Percentiles rank a stretch among this genome's conserved stretches.
Evolutionary conservation across 2,113 vertebrate species (phyloP).

Genomic region (Brienomyrus brachyistius): DNA sequence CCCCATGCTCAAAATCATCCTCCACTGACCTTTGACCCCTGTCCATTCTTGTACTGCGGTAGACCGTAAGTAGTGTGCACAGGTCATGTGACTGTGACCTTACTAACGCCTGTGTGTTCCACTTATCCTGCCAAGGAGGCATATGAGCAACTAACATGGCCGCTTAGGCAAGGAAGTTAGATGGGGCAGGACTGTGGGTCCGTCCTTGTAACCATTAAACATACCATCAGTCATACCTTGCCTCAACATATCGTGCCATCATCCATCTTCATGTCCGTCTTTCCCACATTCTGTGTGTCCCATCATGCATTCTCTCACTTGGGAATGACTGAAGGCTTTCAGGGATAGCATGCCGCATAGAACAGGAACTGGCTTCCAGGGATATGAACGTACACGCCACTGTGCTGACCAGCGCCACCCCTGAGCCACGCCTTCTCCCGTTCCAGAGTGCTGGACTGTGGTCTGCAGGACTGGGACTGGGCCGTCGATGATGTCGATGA

Average conservation of each 20-base stretch:
- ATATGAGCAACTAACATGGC: not conserved
- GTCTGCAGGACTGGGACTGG: constrained; percentile 93
- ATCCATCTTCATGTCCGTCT: not conserved
- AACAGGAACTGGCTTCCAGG: not conserved
- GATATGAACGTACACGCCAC: not conserved
- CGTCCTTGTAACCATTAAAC: not conserved
- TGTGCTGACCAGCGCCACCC: not conserved
- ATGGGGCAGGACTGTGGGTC: not conserved
- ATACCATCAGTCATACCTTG: not conserved
- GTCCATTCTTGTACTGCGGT: constrained; percentile 28
- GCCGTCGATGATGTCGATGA: constrained; percentile 88
- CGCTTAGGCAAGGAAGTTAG: not conserved
- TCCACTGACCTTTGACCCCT: constrained; percentile 40
- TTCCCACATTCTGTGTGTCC: not conserved
- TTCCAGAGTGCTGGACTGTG: constrained; percentile 87
- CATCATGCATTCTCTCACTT: not conserved
- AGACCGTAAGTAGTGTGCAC: constrained; percentile 47
- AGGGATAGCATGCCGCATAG: not conserved
- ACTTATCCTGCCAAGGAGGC: not conserved
- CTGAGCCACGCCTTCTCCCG: constrained; percentile 63
- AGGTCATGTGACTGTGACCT: not conserved
- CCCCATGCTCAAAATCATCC: constrained; percentile 39
- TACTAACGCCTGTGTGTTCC: not conserved
- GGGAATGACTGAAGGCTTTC: not conserved
- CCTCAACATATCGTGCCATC: not conserved